These are phyloP conservation scores for Passer montanus DNA, from an alignment of 2,113 vertebrate genomes.

Conservation along the genomic window DNA sequence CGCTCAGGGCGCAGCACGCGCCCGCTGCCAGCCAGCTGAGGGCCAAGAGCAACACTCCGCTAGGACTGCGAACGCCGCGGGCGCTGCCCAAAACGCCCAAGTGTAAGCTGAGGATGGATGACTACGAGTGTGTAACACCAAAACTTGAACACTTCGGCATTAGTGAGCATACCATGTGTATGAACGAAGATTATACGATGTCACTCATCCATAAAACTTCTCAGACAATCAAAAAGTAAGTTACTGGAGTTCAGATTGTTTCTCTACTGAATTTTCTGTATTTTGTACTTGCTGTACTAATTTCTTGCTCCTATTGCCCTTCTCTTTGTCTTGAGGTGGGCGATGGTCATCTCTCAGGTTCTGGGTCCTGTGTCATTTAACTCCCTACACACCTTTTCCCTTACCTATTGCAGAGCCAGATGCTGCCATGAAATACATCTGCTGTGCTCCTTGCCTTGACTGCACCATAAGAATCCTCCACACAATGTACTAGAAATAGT, in stretches of 20 bases:
- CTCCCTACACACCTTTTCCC: background rate
- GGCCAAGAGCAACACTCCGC: background rate
- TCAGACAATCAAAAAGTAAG: slow-evolving; percentile 60
- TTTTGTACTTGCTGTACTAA: background rate
- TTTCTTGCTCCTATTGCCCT: background rate
- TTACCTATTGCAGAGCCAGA: background rate
- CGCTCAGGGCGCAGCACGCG: background rate
- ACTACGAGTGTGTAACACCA: slow-evolving; percentile 78
- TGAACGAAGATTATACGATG: slow-evolving; percentile 91
- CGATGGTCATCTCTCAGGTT: background rate
- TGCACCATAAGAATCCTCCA: background rate
- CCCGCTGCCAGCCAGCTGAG: background rate
- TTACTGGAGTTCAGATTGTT: background rate
- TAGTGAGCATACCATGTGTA: slow-evolving; percentile 81
- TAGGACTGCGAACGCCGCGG: background rate
- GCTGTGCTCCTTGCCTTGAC: background rate
- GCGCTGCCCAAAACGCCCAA: slow-evolving; percentile 80
- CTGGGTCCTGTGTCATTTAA: background rate
- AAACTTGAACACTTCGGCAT: slow-evolving; percentile 86
- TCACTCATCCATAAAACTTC: slow-evolving; percentile 77
- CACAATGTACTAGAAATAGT: background rate
- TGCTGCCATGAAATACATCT: background rate
- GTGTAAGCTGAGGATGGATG: slow-evolving; percentile 80
- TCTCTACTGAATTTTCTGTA: background rate
- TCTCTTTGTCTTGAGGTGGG: background rate